Base-by-base conservation (phyloP, 2,888 invertebrate genomes). In the Phania funesta region DNA sequence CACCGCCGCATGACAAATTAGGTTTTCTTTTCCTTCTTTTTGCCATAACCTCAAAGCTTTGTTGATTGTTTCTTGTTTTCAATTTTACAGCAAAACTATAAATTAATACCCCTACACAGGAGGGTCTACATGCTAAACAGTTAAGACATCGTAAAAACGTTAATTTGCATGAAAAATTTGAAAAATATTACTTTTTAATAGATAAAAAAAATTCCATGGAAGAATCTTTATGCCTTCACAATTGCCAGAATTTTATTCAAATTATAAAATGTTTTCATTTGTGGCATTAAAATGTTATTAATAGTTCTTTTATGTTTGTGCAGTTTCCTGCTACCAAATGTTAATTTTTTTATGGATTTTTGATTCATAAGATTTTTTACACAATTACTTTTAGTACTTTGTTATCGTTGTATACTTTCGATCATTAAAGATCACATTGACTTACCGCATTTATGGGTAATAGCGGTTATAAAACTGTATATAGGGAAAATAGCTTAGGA, bases 1-100 rank as follows among this genome's bases (percentile, higher is more conserved):
- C 83, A 73, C 71, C 65, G 67, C 70, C 52, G 73, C 80, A 83
- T 81, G 81, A 77, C 83, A 83, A 83, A 80, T 80, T 83, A 77
- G 65, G 50, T 67, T 71, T 65, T 52, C 56, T 48, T 54, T 26
- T 56, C 26, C n/a, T n/a, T n/a, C n/a, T n/a, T n/a, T n/a, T 32
- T 6, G 9, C 35, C 22, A 38, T 26, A 54, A 70, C 20, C 20
- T 56, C 29, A 9, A 29, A 54, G 56, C 32, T 46, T 71, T 35
- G 38, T 64, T 64, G 26, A 56, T 70, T 24, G 38, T 56, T 73
- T 50, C 52, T 35, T 22, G 9, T 35, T 52, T 62, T 38, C 56
- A 29, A 68, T 46, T 73, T 74, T 56, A 38, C 54, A 68, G 32
- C 48, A 62, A 68, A 80, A 44, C 68, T 56, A 80, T 80, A 80